A percentile compares a stretch with the other conserved stretches of the same genome.
Evolutionary conservation across 2,888 invertebrate species (phyloP).

Genomic region (Acronicta aceris): DNA sequence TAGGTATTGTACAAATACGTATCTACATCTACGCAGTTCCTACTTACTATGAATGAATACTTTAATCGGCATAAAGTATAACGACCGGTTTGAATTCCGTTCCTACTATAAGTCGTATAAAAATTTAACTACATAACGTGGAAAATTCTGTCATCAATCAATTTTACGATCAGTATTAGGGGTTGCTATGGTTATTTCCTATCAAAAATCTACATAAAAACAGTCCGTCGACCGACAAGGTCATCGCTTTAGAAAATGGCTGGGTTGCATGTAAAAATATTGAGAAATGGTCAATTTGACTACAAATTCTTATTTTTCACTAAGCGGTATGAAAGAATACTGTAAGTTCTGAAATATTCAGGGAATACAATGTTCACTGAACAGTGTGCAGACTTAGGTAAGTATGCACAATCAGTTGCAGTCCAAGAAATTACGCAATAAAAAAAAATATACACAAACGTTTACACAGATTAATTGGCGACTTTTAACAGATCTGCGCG

Average conservation of each 20-base stretch:
- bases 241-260: conserved; percentile 24
- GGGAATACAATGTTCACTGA: too few relatives aligned
- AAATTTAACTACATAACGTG: conserved; percentile 52
- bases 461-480: conserved; percentile 50
- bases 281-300: too few relatives aligned
- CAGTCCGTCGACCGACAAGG: conserved; percentile 31
- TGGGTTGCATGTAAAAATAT: not conserved
- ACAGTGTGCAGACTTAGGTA: too few relatives aligned
- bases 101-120: conserved; percentile 57
- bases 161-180: conserved; percentile 51
- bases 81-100: conserved; percentile 53
- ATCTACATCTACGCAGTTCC: conserved; percentile 5
- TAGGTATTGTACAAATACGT: not conserved
- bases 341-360: too few relatives aligned
- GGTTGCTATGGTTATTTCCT: conserved; percentile 51
- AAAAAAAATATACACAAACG: conserved; percentile 25
- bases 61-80: conserved; percentile 35
- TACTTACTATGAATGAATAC: conserved; percentile 53
- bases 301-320: too few relatives aligned
- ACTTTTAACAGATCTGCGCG: conserved; percentile 62
- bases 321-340: too few relatives aligned
- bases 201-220: conserved; percentile 39
- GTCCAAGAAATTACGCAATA: conserved; percentile 11
- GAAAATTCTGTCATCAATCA: conserved; percentile 52
- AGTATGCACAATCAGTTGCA: conserved; percentile 20